Evolutionary conservation across 2,113 vertebrate species (phyloP), one percentile per base, ranked within the genome.

Genomic region (Oreochromis aureus): DNA sequence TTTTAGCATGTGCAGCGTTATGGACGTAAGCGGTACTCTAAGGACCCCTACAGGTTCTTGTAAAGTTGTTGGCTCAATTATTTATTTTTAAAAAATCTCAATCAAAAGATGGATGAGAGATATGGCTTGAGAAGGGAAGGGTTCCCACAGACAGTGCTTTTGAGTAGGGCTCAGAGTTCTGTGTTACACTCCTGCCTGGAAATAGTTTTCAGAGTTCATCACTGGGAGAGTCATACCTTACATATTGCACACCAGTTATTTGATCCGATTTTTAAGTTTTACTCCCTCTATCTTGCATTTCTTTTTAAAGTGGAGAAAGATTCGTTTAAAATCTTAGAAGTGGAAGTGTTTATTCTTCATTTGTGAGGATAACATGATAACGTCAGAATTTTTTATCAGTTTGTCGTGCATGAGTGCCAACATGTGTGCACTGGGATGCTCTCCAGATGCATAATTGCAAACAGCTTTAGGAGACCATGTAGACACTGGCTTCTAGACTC

Each of bases 381-480:
- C 34, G 76, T 92, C 39, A 39, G 19, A 66, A 12, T 66, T 39
- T 39, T 51, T 87, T 93, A n/a, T 91, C 87, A 84, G 86, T 84
- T 79, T 61, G 32, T 90, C 88, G 58, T 16, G 76, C 86, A 22
- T 87, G 88, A 90, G 84, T 12, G 32, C 82, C 71, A 86, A 87
- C 94, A 87, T 18, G 24, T 93, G 90, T 86, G 86, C 81, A 18
- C 87, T 4, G 53, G 39, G 24, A 78, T 44, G 30, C 59, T 80
- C 81, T 87, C 83, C 84, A 87, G 84, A 86, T 46, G 44, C 76
- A 13, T 87, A 86, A 94, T 94, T 84, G 34, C 86, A 87, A 92
- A 89, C 93, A 90, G 91, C 27, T 83, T 71, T 69, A 41, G 46
- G 80, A 89, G 46, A 32, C 53, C 73, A 34, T 78, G 73, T 24